Evolutionary conservation across 2,888 invertebrate genomes (phyloP), one percentile per base, ranked within the genome.

Genomic region (Phania funesta): DNA sequence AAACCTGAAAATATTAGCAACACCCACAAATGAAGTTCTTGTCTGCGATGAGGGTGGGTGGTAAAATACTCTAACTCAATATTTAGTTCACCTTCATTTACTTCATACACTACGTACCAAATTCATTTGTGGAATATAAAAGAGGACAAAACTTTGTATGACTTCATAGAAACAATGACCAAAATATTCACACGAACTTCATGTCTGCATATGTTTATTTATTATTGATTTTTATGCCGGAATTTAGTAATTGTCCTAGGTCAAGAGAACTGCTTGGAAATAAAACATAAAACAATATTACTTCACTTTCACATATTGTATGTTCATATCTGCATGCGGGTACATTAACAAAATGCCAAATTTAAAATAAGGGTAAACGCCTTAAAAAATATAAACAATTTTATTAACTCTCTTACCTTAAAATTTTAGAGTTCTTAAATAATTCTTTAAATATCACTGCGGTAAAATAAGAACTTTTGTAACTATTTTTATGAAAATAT

Each of bases 201-300:
- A n/a, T 9, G 20, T 60, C 24, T 41, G 18, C 18, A 24, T 52
- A 50, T 46, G 48, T 18, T 67, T 50, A 62, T 54, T 62, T 75
- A 75, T 60, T 68, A 75, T 81, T 44, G 71, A 79, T 79, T 68
- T 60, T 62, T 22, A 18, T 41, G 8, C 7, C 24, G 46, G 50
- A 84, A 81, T 73, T 76, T 44, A n/a, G 52, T 52, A 65, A 78
- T 84, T 84, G 84, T 22, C 82, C 73, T 84, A 84, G 84, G 84
- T 84, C 84, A 84, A 84, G 84, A 65, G 32, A 82, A 70, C 0
- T 62, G 44, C 54, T 73, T 78, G 22, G 8, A 54, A 35, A 41
- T 11, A 9, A 13, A 38, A 38, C 11, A 8, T 38, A 38, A 56
- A 50, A n/a, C 16, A 67, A 35, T 35, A n/a, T 29, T n/a, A 73